Conservation (phyloP, 2,113 vertebrate genomes). For the Anarhynchus alexandrinus region DNA sequence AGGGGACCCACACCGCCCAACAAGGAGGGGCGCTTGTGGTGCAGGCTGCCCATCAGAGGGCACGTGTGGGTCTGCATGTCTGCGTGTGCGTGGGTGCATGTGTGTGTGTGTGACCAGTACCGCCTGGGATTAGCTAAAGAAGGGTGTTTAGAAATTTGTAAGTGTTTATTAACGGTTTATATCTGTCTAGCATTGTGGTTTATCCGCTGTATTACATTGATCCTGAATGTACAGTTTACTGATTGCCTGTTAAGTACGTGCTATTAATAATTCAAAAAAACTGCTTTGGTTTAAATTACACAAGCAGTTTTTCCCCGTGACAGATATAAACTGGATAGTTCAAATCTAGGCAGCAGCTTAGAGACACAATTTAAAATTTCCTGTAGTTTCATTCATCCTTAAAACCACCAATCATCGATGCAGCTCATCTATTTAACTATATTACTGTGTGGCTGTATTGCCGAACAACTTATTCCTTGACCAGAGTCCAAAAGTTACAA, state of each 20-base stretch:
- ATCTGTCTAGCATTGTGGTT: background rate
- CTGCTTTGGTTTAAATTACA: background rate
- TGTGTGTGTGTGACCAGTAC: background rate
- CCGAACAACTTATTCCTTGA: background rate
- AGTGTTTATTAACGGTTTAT: background rate
- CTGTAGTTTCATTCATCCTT: background rate
- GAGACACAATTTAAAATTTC: background rate
- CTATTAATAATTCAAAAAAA: constrained; percentile 24
- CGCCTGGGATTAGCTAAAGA: background rate
- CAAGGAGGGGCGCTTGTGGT: rapidly evolving
- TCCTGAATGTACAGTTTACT: background rate
- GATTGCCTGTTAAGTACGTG: background rate
- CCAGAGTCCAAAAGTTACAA: background rate
- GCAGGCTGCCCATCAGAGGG: background rate
- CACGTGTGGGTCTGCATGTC: rapidly evolving
- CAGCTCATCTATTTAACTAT: background rate
- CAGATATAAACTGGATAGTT: background rate
- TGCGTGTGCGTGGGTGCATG: rapidly evolving
- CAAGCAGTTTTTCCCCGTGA: background rate
- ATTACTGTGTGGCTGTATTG: background rate
- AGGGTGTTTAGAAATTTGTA: background rate
- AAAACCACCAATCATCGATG: background rate
- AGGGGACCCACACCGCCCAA: rapidly evolving
- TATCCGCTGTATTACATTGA: background rate
- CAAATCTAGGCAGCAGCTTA: background rate